Base-by-base conservation (phyloP, 2,113 vertebrate genomes). In the Proterorhinus semilunaris region DNA sequence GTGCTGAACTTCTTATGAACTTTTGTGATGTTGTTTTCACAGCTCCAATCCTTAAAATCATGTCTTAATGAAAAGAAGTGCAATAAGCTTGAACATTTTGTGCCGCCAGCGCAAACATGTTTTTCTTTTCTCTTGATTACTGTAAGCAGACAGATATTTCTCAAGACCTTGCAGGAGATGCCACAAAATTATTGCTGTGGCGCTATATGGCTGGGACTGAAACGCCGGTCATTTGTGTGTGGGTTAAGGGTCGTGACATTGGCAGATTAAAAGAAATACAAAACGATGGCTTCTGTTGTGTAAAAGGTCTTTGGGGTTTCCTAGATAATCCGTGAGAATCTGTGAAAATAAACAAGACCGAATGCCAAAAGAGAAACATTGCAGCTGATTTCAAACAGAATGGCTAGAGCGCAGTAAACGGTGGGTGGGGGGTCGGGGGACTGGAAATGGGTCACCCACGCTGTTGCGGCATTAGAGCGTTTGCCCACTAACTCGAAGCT, bases 281-380 rank as follows among this genome's bases (percentile, higher is more conserved):
- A 53, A 16, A 11, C n/a, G n/a, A 16, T 16, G 11, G 53, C 17
- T 59, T 65, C 50, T 62, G 68, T 62, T 54, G 57, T n/a, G 16
- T 27, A 67, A 78, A 36, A 77, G 71, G 74, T 81, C 69, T 84
- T 45, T 1, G 1, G 65, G 81, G 46, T 76, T 76, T 83, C 65
- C 57, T 42, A 69, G 65, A 86, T 86, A 86, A 89, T 87, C 81
- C 8, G 0, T 2, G 78, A 78, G 79, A 87, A 88, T 77, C 62
- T 67, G 0, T 43, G 68, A 83, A 79, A 82, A 84, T 76, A 83
- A 84, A 81, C 62, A 74, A 69, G 66, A 78, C 54, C 73, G 75
- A 65, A 55, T 72, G 75, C 72, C 72, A 68, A 53, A 71, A 52
- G 16, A 62, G 68, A 79, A 83, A 83, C 49, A 71, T 63, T 36